Conservation (phyloP, 2,797 vertebrate genomes). For the Fringilla coelebs region DNA sequence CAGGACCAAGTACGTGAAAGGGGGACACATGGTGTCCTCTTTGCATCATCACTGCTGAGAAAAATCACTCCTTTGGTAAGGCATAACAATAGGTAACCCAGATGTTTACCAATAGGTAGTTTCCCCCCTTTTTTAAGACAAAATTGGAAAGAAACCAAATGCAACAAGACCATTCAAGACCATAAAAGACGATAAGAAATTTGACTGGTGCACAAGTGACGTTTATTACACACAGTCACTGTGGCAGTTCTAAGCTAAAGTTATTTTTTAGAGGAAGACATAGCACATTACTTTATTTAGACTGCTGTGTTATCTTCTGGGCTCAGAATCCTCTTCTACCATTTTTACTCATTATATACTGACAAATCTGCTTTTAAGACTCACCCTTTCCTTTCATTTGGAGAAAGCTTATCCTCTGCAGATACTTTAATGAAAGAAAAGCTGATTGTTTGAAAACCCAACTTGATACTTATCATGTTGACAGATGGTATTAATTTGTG, state of each 20-base stretch:
- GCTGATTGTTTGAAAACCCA: background rate
- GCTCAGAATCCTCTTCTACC: background rate
- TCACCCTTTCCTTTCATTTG: background rate
- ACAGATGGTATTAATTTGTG: constrained; percentile 29
- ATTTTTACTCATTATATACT: background rate
- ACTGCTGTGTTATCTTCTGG: background rate
- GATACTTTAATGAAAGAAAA: background rate
- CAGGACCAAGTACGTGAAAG: background rate
- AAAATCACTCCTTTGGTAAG: background rate
- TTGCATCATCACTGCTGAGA: background rate
- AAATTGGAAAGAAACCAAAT: background rate
- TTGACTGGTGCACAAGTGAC: background rate
- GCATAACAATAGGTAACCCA: background rate
- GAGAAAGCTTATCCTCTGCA: background rate
- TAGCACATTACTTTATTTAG: background rate
- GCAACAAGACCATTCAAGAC: background rate
- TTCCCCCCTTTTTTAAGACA: background rate
- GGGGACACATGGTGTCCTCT: background rate
- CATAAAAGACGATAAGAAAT: background rate
- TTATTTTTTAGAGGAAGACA: background rate
- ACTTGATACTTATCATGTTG: background rate
- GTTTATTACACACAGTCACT: background rate
- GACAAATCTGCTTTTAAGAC: background rate
- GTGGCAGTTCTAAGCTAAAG: background rate
- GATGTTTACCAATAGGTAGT: background rate